Evolutionary conservation across 2,888 invertebrate genomes (phyloP), one percentile per base, ranked within the genome.

Genomic region (Dioctria linearis): DNA sequence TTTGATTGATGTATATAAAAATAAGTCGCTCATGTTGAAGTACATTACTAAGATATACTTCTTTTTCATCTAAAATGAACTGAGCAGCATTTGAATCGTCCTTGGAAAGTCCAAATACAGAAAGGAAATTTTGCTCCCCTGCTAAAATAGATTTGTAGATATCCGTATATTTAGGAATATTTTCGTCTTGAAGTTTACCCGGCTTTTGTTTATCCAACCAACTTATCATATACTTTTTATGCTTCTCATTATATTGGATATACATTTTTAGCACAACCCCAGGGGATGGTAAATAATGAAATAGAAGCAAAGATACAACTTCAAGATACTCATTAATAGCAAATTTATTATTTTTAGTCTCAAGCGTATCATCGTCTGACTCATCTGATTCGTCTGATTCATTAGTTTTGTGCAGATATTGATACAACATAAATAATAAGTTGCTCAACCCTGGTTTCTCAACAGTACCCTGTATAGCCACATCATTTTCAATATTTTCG

Each of bases 261-360:
- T 86, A 87, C 25, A 87, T 37, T 3, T 83, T 81, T 9, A 84
- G 61, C 37, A 87, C 85, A 57, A 84, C 82, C 54, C 85, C 84
- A 0, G 87, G 85, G 46, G 84, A 84, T 6, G 86, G 87, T 71
- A 87, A 85, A 78, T 87, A 89, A 66, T 89, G 87, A 40, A 84
- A 86, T 37, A 89, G 85, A 8, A 88, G 82, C 37, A 89, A 82
- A 9, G 84, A 85, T 0, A 89, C 90, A 57, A 88, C 85, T 82
- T 90, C 88, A 8, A 90, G 83, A 83, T 91, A 92, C 84, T 86
- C 86, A 83, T 87, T 84, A 82, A 88, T 85, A 42, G 86, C 82
- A 25, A 83, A 25, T 25, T 25, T 25, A 25, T 25, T 63, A 46
- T 83, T 85, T 0, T 87, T 83, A 5, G 84, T 80, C 87, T 25